Evolutionary conservation across 2,113 vertebrate genomes (phyloP), one percentile per base, ranked within the genome.

Genomic region (Archocentrus centrarchus): DNA sequence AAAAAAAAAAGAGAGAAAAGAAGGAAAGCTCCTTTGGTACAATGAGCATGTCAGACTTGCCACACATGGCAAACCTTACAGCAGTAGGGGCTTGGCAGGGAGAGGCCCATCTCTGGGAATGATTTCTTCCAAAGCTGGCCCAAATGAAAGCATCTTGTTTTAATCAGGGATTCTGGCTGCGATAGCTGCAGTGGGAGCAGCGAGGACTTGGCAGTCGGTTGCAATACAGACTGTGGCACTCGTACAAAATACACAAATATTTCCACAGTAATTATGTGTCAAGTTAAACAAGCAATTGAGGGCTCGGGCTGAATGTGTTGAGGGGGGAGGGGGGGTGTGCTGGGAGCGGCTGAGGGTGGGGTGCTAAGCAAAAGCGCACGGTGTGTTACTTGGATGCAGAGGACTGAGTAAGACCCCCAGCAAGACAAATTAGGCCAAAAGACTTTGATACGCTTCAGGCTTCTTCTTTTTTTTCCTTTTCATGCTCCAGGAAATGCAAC

Each of bases 171-270:
- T 94, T 92, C 95, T 95, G 95, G 95, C 95, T 95, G 92, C 89
- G 91, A 93, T 91, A 86, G 87, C 91, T 94, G 94, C 92, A 94
- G 93, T 88, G 92, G 92, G 94, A 95, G 94, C 95, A 92, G 93
- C 79, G 91, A 95, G 93, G 92, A 93, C 93, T 95, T 96, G 96
- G 95, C 96, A 96, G 92, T 89, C 73, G 35, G 90, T 93, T 62
- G 73, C 90, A 92, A 90, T 79, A 92, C 94, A 89, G 93, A 88
- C 91, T 88, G 89, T 95, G 95, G 95, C 96, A 96, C 95, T 93
- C 91, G 85, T 96, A 95, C 95, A 95, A 96, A 95, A 96, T 96
- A 96, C 95, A 96, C 95, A 96, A 95, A 96, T 96, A 96, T 95
- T 96, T 96, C 93, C 94, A 95, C 92, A 93, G 95, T 96, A 96